Base-by-base conservation (phyloP, 2,797 vertebrate genomes). In the Macroramphosus scolopax region DNA sequence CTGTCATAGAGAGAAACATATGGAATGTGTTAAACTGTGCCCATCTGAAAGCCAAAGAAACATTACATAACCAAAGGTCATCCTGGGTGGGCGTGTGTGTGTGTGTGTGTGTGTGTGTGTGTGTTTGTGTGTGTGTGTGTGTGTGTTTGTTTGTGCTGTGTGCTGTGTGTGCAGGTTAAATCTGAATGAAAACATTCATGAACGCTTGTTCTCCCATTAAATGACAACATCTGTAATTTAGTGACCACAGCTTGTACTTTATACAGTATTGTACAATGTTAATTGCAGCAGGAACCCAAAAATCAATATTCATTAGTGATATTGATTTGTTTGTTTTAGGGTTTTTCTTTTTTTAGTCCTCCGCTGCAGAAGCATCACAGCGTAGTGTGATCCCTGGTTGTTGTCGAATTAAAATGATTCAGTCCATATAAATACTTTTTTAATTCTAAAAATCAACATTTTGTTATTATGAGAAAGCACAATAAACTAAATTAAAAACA, bases 1-100 rank as follows among this genome's bases (percentile, higher is more conserved):
- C 77, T 77, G 68, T 85, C 77, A 87, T 69, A 84, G 72, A 72
- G 54, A 75, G 64, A 68, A 56, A 70, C 75, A 80, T 84, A 80
- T 74, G 78, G 67, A 79, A 84, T 35, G 66, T 80, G 84, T 83
- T 78, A 69, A 80, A 78, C 68, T 76, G 77, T 45, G 52, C 68
- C 63, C 48, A 49, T 75, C 56, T 54, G 57, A 73, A 77, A 75
- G 72, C 70, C 59, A 68, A 74, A 73, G 68, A 72, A 77, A 78
- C 55, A 70, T 83, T 80, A 20, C 79, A 66, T 78, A 81, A 85
- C 49, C 22, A 57, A 63, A 64, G 63, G 79, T 70, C 60, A 78
- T 35, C 39, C 25, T 51, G 44, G 54, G 50, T 61, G 36, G 30
- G 18, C 18, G n/a, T 59, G 42, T 57, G 15, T 26, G 46, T 55